These are phyloP conservation scores for Astyanax mexicanus DNA, from an alignment of 2,797 vertebrate species.

Conservation along the genomic window DNA sequence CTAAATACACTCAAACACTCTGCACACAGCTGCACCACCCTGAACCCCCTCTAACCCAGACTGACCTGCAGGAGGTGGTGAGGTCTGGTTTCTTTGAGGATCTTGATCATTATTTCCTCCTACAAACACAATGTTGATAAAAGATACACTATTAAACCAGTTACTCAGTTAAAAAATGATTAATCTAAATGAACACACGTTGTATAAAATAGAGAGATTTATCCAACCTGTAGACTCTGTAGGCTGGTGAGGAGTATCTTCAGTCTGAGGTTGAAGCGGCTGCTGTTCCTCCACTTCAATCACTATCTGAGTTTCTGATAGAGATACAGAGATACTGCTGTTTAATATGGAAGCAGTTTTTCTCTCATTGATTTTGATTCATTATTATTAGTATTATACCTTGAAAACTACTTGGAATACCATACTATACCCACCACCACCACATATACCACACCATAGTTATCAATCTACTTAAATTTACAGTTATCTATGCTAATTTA, in stretches of 20 bases:
- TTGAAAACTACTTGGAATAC: no score
- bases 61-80: background rate
- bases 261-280: background rate
- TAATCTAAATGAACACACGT: background rate
- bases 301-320: background rate
- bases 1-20: no score
- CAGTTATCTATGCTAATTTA: no score
- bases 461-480: no score
- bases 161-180: background rate
- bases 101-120: background rate
- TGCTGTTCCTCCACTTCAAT: background rate
- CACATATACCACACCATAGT: no score
- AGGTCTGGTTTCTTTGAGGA: background rate
- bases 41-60: no score
- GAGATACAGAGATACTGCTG: background rate
- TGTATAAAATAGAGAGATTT: background rate
- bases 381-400: no score
- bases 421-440: no score
- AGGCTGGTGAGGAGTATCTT: background rate
- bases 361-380: background rate
- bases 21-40: no score
- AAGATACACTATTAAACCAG: background rate
- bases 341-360: no score
- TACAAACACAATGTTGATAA: background rate
- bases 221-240: background rate